phyloP scores from a whole-genome alignment of 2,113 vertebrate genomes.

The Eira barbara region DNA sequence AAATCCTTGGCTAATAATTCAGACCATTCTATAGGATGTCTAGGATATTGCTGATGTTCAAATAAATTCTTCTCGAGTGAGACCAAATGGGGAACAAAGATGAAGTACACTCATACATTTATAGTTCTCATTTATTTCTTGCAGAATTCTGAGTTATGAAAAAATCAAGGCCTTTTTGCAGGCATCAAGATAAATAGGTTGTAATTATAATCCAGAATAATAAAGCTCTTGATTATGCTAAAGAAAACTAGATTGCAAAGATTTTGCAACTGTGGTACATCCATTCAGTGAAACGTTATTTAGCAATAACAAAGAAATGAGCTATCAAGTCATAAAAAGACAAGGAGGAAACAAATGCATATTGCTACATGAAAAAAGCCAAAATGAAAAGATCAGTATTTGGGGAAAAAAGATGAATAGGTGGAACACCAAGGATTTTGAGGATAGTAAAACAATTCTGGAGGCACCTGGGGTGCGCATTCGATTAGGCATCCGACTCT shows the following conservation, averaged over 20 bases:
- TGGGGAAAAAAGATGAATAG: neutral
- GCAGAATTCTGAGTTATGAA: neutral
- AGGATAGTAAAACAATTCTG: neutral
- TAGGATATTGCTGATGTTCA: neutral
- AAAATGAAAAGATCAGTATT: neutral
- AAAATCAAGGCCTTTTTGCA: neutral
- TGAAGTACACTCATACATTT: neutral
- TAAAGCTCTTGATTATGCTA: neutral
- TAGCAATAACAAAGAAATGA: neutral
- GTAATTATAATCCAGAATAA: neutral
- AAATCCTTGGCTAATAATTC: neutral
- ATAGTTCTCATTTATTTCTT: neutral
- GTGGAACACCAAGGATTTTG: neutral
- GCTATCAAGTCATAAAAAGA: neutral
- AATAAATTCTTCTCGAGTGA: neutral
- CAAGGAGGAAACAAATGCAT: neutral
- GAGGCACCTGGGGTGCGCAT: neutral
- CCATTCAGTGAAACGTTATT: neutral
- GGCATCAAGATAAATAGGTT: neutral
- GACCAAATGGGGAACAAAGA: neutral
- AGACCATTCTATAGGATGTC: neutral
- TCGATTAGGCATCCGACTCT: neutral
- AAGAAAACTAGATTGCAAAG: conserved; percentile 17
- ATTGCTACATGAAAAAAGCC: neutral
- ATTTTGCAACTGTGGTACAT: neutral